phyloP scores from a whole-genome alignment of 2,888 invertebrate species.

The Clepsis dumicolana region DNA sequence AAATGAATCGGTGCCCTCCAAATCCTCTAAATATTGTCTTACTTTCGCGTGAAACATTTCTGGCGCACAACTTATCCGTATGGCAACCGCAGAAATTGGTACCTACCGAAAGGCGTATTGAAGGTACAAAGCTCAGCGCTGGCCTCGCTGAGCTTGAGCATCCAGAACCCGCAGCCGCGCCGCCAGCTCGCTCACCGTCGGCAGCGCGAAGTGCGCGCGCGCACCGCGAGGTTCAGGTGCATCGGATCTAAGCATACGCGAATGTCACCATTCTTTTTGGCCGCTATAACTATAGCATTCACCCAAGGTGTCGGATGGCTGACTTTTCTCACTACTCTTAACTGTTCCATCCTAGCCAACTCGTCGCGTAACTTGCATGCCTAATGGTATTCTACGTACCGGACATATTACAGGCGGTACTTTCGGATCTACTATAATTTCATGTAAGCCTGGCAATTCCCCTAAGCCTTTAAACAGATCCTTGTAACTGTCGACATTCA shows the following conservation, averaged over 20 bases:
- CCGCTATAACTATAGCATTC: neutral
- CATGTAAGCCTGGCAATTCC: neutral
- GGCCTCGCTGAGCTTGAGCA: conserved; percentile 5
- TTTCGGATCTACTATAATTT: neutral
- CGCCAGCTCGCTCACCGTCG: conserved; percentile 3
- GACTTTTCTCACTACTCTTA: too few relatives aligned
- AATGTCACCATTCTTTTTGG: neutral
- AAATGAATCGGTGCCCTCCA: neutral
- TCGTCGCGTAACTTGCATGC: too few relatives aligned
- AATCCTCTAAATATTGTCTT: neutral
- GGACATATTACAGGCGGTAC: neutral
- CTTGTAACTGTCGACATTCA: neutral
- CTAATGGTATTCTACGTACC: neutral
- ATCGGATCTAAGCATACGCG: conserved; percentile 8
- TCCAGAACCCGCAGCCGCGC: conserved; percentile 11
- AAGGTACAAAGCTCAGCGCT: neutral
- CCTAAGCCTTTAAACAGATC: neutral
- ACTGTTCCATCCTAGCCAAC: too few relatives aligned
- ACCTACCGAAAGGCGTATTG: neutral
- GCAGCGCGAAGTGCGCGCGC: conserved; percentile 21
- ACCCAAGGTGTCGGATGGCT: too few relatives aligned
- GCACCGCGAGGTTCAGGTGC: conserved; percentile 5
- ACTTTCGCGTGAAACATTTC: neutral
- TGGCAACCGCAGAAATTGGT: neutral
- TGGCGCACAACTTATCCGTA: neutral